Evolutionary conservation across 2,888 invertebrate genomes (phyloP).

Genomic region (Aleiodes testaceus): DNA sequence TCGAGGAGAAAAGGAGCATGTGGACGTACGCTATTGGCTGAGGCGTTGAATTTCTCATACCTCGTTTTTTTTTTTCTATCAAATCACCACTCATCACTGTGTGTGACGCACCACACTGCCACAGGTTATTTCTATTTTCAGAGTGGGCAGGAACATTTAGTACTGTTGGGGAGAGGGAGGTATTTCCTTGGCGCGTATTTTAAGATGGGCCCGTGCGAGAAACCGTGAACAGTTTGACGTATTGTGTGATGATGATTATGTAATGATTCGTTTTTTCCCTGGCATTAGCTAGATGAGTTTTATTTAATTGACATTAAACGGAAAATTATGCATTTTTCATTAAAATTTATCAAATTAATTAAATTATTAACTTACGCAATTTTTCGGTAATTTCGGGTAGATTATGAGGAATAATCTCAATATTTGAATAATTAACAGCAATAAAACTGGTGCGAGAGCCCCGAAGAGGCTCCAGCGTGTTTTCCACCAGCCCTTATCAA

Average conservation of each 20-base stretch:
- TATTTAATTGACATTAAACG: too few species aligned
- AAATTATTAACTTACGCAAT: conserved; percentile 16
- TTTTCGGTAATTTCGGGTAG: background rate
- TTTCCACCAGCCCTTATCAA: background rate
- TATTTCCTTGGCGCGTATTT: conserved; percentile 73
- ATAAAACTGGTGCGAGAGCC: conserved; percentile 14
- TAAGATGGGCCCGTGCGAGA: conserved; percentile 68
- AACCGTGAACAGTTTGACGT: conserved; percentile 58
- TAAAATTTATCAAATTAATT: background rate
- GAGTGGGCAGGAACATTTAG: conserved; percentile 49
- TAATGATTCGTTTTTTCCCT: conserved; percentile 24
- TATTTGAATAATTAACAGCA: conserved; percentile 1
- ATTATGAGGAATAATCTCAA: conserved; percentile 11
- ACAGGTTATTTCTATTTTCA: conserved; percentile 63
- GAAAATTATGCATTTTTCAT: too few species aligned
- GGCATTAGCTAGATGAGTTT: too few species aligned
- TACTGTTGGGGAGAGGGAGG: conserved; percentile 52
- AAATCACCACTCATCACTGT: conserved; percentile 25
- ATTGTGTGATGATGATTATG: conserved; percentile 56
- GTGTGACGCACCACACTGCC: conserved; percentile 59
- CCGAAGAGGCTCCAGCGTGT: conserved; percentile 17
- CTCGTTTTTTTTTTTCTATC: too few species aligned
- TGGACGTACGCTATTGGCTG: conserved; percentile 74
- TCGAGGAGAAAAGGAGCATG: conserved; percentile 69
- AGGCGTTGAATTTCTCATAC: conserved; percentile 8